Conservation (phyloP, 2,888 invertebrate genomes). For the Dasysyrphus tricinctus region DNA sequence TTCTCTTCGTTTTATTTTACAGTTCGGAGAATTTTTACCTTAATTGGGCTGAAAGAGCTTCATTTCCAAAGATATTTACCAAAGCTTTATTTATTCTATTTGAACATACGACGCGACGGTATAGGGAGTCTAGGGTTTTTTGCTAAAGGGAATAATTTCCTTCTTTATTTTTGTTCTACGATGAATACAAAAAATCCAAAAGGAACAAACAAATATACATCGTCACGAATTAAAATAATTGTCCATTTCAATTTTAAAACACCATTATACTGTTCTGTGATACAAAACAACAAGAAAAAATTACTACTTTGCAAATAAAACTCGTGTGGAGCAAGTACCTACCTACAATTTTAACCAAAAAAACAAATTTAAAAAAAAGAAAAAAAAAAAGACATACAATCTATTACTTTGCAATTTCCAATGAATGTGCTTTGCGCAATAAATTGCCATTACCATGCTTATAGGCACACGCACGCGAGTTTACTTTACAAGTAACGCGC, state of each 20-base stretch:
- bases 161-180: no score
- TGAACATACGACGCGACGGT: no score
- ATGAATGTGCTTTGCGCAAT: slow-evolving; percentile 69
- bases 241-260: slow-evolving; percentile 16
- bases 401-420: slow-evolving; percentile 72
- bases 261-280: slow-evolving; percentile 9
- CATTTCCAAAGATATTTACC: no score
- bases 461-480: slow-evolving; percentile 71
- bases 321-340: background rate
- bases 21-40: no score
- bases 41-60: no score
- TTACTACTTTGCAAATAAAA: slow-evolving; percentile 24
- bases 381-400: slow-evolving; percentile 1
- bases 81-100: no score
- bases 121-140: no score
- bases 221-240: slow-evolving; percentile 3
- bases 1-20: no score
- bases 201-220: background rate
- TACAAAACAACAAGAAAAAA: slow-evolving; percentile 8
- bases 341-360: background rate
- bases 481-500: slow-evolving; percentile 69
- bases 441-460: slow-evolving; percentile 73
- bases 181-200: no score
- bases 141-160: no score
- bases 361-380: background rate